Conservation (phyloP, 35 echinoderm and acorn worm genomes). For the Diadema setosum region DNA sequence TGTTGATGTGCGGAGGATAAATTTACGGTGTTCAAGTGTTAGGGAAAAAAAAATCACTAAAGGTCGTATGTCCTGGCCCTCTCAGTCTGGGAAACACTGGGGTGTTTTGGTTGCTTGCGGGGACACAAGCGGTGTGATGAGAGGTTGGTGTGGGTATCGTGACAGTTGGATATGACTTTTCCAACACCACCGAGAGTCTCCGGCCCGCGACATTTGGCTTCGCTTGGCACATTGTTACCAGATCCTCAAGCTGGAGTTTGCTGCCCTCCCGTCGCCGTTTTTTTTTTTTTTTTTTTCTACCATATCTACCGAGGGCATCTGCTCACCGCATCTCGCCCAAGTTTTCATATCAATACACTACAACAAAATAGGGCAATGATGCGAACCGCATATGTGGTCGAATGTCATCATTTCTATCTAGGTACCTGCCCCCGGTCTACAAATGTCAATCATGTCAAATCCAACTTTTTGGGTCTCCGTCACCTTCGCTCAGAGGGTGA, state of each 20-base stretch:
- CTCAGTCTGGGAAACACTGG: no score
- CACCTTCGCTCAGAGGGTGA: not conserved
- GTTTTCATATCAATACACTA: not conserved
- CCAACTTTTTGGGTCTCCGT: not conserved
- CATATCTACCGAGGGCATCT: no score
- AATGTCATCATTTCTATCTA: conserved; percentile 13
- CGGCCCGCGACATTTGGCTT: not conserved
- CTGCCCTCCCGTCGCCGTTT: no score
- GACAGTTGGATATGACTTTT: not conserved
- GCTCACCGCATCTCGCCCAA: not conserved
- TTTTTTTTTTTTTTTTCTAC: no score
- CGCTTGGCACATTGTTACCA: not conserved
- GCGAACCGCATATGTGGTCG: not conserved
- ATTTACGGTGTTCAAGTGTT: no score
- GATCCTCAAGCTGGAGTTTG: not conserved
- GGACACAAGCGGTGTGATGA: not conserved
- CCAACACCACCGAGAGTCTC: no score
- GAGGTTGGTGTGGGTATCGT: not conserved
- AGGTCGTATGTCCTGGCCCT: no score
- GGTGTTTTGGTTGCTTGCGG: no score
- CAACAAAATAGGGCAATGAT: not conserved
- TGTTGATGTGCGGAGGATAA: no score
- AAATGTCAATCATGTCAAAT: not conserved
- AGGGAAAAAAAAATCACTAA: no score
- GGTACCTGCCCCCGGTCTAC: not conserved